Conservation (phyloP, 1,140 invertebrate species). For the Artemia franciscana region DNA sequence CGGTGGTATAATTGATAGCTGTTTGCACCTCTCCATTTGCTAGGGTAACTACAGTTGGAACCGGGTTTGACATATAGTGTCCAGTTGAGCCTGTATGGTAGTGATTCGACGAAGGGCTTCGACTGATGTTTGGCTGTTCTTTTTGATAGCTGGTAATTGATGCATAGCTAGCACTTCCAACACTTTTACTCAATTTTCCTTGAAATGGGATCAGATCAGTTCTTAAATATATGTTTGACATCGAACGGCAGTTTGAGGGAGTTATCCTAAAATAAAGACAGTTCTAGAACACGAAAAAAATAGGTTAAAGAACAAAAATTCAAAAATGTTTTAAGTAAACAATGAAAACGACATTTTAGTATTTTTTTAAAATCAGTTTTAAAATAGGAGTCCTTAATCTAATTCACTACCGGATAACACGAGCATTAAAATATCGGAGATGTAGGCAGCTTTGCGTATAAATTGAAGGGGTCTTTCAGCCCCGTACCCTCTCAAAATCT, state of each 20-base stretch:
- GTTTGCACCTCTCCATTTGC: not conserved
- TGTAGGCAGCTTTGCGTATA: no score
- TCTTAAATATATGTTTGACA: not conserved
- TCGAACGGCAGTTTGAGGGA: not conserved
- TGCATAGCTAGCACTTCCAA: not conserved
- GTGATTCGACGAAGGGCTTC: not conserved
- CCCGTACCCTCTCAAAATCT: no score
- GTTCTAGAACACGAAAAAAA: no score
- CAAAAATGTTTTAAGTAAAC: no score
- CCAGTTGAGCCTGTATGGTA: not conserved
- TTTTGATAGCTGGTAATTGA: not conserved
- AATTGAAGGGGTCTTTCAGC: no score
- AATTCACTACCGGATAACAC: no score
- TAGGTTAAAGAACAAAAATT: no score
- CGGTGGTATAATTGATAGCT: not conserved
- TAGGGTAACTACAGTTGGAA: not conserved
- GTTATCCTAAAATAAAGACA: not conserved
- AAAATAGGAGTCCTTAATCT: no score
- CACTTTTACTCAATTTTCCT: not conserved
- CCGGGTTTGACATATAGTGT: not conserved
- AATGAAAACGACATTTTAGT: no score
- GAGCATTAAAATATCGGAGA: no score
- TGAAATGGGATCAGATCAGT: not conserved
- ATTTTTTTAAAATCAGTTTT: no score
- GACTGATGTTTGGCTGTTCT: not conserved